Percentiles rank a stretch among this genome's conserved stretches.
Evolutionary conservation across 2,888 invertebrate species (phyloP).

Genomic region (Orgyia antiqua): DNA sequence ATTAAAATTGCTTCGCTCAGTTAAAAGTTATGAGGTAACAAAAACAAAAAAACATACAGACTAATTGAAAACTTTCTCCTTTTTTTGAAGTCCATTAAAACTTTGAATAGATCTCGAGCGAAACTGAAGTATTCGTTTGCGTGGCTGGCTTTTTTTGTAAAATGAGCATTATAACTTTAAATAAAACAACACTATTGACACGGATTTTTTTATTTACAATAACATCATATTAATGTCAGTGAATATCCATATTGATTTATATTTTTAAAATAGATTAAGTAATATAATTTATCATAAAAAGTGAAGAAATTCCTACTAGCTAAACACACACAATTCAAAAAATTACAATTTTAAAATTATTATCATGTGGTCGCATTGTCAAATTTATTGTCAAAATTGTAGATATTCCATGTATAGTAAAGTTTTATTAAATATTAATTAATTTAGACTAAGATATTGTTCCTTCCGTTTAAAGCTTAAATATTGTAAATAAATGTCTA

Average conservation of each 20-base stretch:
- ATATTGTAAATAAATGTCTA: slow-evolving; percentile 20
- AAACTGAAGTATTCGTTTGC: no score
- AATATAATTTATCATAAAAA: slow-evolving; percentile 26
- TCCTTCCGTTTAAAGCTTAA: slow-evolving; percentile 30
- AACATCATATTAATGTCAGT: slow-evolving; percentile 50
- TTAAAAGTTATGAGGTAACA: no score
- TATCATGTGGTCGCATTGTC: slow-evolving; percentile 43
- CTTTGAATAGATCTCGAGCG: no score
- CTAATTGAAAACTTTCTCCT: no score
- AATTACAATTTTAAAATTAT: slow-evolving; percentile 27
- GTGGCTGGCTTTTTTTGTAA: no score
- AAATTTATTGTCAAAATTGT: slow-evolving; percentile 53
- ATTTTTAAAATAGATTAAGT: slow-evolving; percentile 26
- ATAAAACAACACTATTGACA: slow-evolving; percentile 40
- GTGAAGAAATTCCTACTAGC: slow-evolving; percentile 28
- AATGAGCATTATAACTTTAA: no score
- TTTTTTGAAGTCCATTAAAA: no score
- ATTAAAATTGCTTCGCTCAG: no score
- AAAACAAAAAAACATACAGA: no score
- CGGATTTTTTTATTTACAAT: slow-evolving; percentile 60
- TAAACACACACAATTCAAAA: slow-evolving; percentile 35
- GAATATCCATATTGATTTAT: slow-evolving; percentile 28
- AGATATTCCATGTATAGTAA: slow-evolving; percentile 10
- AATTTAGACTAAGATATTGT: slow-evolving; percentile 20
- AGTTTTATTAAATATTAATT: slow-evolving; percentile 6